Percentiles rank a stretch among this genome's conserved stretches.
These are phyloP conservation scores for Petrosia ficiformis DNA, from an alignment of 37 sponge, comb jelly and placozoan species.

Conservation along the genomic window DNA sequence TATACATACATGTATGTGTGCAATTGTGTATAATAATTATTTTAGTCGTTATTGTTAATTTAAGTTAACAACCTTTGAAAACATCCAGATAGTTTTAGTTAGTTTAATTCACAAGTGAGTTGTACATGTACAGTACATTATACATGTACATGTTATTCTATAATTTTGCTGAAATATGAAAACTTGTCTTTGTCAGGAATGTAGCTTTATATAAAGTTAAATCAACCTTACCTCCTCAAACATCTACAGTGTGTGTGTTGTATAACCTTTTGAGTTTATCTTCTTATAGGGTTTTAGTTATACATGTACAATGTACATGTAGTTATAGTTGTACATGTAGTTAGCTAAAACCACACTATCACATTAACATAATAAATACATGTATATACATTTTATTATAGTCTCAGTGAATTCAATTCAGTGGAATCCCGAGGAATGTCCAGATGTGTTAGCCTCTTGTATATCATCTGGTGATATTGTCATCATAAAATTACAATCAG, in stretches of 20 bases:
- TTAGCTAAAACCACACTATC: no score
- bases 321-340: no score
- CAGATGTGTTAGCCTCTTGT: conserved; percentile 23
- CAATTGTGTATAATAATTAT: not conserved
- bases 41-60: not conserved
- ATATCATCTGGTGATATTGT: conserved; percentile 32
- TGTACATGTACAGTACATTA: not conserved
- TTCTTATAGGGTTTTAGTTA: no score
- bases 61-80: not conserved
- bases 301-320: not conserved
- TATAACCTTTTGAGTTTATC: no score
- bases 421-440: conserved; percentile 40
- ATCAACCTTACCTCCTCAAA: no score
- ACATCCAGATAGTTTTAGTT: not conserved
- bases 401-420: conserved; percentile 11
- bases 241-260: no score
- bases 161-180: no score
- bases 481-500: conserved; percentile 11
- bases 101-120: no score
- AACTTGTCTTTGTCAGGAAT: not conserved
- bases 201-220: not conserved
- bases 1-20: no score
- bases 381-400: not conserved
- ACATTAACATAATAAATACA: no score
- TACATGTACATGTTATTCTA: not conserved